phyloP scores from a whole-genome alignment of 2,888 invertebrate genomes.

The Poecilus cupreus region DNA sequence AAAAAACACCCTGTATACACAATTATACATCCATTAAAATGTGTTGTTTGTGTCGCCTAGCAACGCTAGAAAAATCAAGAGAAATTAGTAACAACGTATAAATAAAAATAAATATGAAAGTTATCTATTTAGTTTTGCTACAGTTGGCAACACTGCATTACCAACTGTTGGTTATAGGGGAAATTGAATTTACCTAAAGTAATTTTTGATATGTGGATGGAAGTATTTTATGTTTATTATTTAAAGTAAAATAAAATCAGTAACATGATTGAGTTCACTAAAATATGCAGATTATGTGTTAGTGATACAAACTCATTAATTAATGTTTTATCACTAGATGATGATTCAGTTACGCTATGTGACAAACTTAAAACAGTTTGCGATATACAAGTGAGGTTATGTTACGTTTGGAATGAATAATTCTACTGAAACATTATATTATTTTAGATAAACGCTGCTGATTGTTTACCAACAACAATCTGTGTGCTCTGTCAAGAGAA shows the following conservation, averaged over 20 bases:
- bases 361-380: conserved; percentile 52
- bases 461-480: conserved; percentile 44
- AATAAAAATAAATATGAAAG: no score
- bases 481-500: conserved; percentile 41
- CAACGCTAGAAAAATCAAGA: no score
- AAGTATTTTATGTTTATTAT: conserved; percentile 23
- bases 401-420: not conserved
- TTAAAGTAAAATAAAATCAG: not conserved
- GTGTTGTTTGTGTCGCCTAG: no score
- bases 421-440: not conserved
- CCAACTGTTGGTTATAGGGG: no score
- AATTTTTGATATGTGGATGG: not conserved
- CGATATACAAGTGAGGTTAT: conserved; percentile 53
- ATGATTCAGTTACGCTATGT: conserved; percentile 42
- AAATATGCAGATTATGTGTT: conserved; percentile 49
- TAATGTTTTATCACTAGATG: conserved; percentile 44
- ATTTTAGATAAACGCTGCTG: conserved; percentile 36
- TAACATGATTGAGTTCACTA: conserved; percentile 47
- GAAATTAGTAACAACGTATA: no score
- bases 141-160: no score
- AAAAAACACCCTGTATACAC: no score
- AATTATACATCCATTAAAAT: no score
- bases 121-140: no score
- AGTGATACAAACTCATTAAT: conserved; percentile 44
- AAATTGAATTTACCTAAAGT: no score